phyloP scores from a whole-genome alignment of 2,888 invertebrate genomes.

The Sphaerophoria taeniata region DNA sequence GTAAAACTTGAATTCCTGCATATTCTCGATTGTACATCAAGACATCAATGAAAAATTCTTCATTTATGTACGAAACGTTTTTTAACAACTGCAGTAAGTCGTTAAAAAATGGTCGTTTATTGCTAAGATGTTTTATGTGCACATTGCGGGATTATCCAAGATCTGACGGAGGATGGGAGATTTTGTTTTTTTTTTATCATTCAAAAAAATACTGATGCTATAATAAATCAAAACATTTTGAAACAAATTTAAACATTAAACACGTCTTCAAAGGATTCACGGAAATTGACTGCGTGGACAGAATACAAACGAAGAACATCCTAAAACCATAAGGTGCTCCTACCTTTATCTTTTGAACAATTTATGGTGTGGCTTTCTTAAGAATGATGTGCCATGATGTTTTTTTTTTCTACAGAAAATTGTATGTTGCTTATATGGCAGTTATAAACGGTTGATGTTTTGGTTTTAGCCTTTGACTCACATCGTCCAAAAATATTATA shows the following conservation, averaged over 20 bases:
- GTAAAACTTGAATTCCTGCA: conserved; percentile 11
- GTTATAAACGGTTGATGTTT: no score
- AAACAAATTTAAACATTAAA: conserved; percentile 14
- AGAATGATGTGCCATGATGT: no score
- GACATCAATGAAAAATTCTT: conserved; percentile 41
- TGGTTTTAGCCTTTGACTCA: no score
- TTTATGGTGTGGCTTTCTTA: no score
- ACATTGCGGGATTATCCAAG: conserved; percentile 20
- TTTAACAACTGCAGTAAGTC: conserved; percentile 18
- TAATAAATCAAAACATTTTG: conserved; percentile 30
- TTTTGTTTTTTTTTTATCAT: conserved; percentile 38
- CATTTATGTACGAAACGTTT: conserved; percentile 12
- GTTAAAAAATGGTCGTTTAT: conserved; percentile 51
- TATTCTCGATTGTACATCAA: background rate
- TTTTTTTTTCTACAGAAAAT: no score
- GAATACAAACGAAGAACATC: background rate
- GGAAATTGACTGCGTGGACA: conserved; percentile 15
- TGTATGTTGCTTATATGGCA: no score
- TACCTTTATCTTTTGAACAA: no score
- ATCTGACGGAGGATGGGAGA: conserved; percentile 8
- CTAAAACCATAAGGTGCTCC: background rate
- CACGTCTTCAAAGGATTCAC: conserved; percentile 14
- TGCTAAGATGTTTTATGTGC: conserved; percentile 44
- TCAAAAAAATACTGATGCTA: background rate
- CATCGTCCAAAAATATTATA: no score